A percentile compares a stretch with the other conserved stretches of the same genome.
Conservation (phyloP, 2,797 vertebrate species). For the Takifugu ocellatus region DNA sequence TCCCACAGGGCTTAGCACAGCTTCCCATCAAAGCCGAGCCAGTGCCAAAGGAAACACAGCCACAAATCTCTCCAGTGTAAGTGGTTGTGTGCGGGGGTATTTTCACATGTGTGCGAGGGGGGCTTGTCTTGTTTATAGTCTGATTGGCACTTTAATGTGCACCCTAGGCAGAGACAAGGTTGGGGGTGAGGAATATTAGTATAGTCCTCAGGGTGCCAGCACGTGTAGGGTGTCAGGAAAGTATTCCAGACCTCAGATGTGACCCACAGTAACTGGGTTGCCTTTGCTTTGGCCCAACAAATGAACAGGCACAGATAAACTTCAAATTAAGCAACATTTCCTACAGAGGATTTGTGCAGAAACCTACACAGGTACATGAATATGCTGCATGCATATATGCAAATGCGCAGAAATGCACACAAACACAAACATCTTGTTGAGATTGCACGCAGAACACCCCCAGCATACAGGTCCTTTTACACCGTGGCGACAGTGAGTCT, state of each 20-base stretch:
- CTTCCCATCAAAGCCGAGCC: constrained; percentile 41
- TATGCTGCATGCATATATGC: background rate
- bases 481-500: constrained; percentile 83
- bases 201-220: constrained; percentile 73
- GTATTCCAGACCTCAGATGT: constrained; percentile 77
- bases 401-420: constrained; percentile 4
- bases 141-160: constrained; percentile 76
- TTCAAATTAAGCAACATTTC: background rate
- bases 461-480: constrained; percentile 61
- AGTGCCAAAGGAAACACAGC: constrained; percentile 38
- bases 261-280: constrained; percentile 72
- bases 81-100: constrained; percentile 14
- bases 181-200: constrained; percentile 69
- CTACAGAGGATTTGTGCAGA: too few species aligned
- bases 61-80: constrained; percentile 35
- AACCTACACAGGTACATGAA: constrained; percentile 1
- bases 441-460: constrained; percentile 12
- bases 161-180: constrained; percentile 54
- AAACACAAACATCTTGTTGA: background rate
- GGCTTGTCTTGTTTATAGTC: constrained; percentile 66
- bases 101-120: constrained; percentile 34
- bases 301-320: constrained; percentile 24
- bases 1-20: constrained; percentile 32
- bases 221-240: constrained; percentile 65
- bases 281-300: constrained; percentile 59